Base-by-base conservation (phyloP, 2,888 invertebrate species). In the Ferrisia virgata region DNA sequence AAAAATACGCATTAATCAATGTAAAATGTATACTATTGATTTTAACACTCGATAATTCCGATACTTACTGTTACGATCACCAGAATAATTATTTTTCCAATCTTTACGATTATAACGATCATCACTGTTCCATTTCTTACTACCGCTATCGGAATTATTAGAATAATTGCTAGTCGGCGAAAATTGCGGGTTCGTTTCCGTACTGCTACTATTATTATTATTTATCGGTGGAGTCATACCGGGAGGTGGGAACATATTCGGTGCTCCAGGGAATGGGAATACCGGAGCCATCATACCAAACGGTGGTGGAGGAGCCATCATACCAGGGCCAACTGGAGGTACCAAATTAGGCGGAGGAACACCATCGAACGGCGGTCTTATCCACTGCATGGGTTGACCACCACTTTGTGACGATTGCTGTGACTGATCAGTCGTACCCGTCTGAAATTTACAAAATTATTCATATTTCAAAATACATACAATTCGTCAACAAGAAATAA, bases 261-360 rank as follows among this genome's bases (percentile, higher is more conserved):
- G 79, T 15, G 76, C 76, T 15, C 76, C 83, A 2, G 79, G 79
- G 40, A 84, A 79, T 9, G 84, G 79, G 33, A 84, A 84, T n/a
- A 78, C 78, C 2, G 79, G 79, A 31, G 40, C 53, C 84, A 84
- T 79, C 58, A 78, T 79, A 22, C 78, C 78, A 28, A 82, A 82
- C 0, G 79, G 58, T 18, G 84, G 84, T 18, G 84, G 84, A n/a
- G 84, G 84, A 31, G 28, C 83, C 28, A 83, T 83, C 83, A 83
- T 83, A 47, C 83, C 83, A 11, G 83, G 80, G 8, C 43, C 80
- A 5, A 53, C 72, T 2, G 82, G 82, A 6, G 83, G 83, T 6
- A 83, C 83, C 25, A 83, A 25, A n/a, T 76, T 76, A 5, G 83
- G 83, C 3, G 80, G 80, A 40, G 83, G 83, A n/a, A 72, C 72